Percentiles rank a stretch among this genome's conserved stretches.
Evolutionary conservation across 2,113 vertebrate genomes (phyloP).

Genomic region (Nycticebus coucang): DNA sequence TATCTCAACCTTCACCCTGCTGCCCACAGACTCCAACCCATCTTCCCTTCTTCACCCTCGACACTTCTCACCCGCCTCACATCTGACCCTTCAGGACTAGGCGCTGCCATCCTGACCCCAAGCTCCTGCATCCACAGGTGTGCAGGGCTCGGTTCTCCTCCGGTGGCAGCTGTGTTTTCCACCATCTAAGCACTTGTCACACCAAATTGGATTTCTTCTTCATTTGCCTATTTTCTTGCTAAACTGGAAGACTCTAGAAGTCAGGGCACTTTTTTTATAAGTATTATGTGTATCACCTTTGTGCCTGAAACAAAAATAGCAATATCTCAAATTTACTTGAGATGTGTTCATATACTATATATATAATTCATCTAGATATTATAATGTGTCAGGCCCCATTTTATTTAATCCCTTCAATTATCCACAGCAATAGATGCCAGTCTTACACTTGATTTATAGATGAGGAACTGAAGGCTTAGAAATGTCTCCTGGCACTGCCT

Average conservation of each 20-base stretch:
- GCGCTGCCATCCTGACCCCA: not conserved
- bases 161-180: accelerated
- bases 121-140: not conserved
- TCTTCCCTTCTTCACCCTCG: not conserved
- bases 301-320: not conserved
- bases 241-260: not conserved
- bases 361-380: not conserved
- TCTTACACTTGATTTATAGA: not conserved
- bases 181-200: not conserved
- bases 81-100: not conserved
- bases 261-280: not conserved
- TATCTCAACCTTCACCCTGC: not conserved
- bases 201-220: not conserved
- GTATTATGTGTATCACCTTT: not conserved
- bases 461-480: not conserved
- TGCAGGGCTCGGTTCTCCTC: not conserved
- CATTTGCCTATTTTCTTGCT: not conserved
- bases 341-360: not conserved
- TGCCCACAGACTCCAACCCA: accelerated
- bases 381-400: too few species aligned
- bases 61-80: not conserved
- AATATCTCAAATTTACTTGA: not conserved
- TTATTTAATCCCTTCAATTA: not conserved
- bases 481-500: too few species aligned
- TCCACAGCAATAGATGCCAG: not conserved